Conservation (phyloP, 2,888 invertebrate genomes). For the Apodemia duryi region DNA sequence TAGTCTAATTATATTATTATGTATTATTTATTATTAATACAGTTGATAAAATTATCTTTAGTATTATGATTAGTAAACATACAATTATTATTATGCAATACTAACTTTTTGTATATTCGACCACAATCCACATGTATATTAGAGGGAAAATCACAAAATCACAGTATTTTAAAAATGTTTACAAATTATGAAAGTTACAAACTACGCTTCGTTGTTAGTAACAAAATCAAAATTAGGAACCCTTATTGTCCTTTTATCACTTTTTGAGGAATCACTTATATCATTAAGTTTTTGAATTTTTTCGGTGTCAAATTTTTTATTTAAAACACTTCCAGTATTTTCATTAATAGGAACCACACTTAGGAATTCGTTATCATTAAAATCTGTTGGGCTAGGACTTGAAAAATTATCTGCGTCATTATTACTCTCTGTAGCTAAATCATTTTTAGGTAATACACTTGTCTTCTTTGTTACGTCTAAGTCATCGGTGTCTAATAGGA, state of each 20-base stretch:
- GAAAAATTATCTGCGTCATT: constrained; percentile 23
- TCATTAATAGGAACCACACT: constrained; percentile 61
- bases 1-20: constrained; percentile 58
- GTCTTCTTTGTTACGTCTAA: constrained; percentile 43
- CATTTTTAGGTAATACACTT: constrained; percentile 30
- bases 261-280: constrained; percentile 71
- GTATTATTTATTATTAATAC: constrained; percentile 32
- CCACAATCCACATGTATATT: constrained; percentile 13
- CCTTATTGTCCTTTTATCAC: constrained; percentile 68
- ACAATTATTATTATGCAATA: constrained; percentile 18
- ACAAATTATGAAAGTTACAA: constrained; percentile 40
- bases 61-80: constrained; percentile 34
- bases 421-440: constrained; percentile 32
- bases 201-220: constrained; percentile 60
- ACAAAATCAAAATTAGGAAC: constrained; percentile 55
- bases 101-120: constrained; percentile 14
- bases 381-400: constrained; percentile 27
- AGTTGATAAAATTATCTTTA: constrained; percentile 40
- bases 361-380: constrained; percentile 46
- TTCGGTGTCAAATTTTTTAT: constrained; percentile 50
- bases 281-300: constrained; percentile 58
- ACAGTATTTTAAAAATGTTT: constrained; percentile 62
- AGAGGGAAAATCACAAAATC: constrained; percentile 39
- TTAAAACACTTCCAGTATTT: constrained; percentile 45
- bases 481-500: constrained; percentile 66